Evolutionary conservation across 2,888 invertebrate species (phyloP).

Genomic region (Teinopalpus imperialis): DNA sequence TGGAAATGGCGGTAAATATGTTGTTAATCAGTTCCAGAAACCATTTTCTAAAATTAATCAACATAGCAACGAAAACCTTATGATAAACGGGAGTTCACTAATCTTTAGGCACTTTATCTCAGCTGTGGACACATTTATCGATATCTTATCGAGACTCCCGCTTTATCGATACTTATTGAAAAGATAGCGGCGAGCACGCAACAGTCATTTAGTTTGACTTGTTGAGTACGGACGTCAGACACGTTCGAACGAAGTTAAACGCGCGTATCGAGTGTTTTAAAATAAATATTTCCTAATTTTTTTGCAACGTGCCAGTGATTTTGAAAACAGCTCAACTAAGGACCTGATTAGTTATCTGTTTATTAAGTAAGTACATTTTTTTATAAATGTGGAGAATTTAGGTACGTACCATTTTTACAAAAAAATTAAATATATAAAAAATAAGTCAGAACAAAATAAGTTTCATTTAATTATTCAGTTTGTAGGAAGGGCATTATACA

Average conservation of each 20-base stretch:
- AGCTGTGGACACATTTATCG: constrained; percentile 16
- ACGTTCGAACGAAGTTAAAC: neutral
- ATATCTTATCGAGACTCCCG: constrained; percentile 22
- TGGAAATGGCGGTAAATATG: too few relatives aligned
- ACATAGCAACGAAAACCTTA: constrained; percentile 14
- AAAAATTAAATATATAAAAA: too few relatives aligned
- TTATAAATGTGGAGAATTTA: too few relatives aligned
- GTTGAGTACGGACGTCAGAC: constrained; percentile 13
- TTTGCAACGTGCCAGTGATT: constrained; percentile 6
- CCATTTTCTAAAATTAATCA: constrained; percentile 7
- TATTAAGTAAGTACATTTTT: constrained; percentile 1
- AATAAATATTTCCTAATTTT: neutral
- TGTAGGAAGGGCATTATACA: too few relatives aligned
- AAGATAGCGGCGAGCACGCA: constrained; percentile 17
- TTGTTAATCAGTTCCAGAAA: too few relatives aligned
- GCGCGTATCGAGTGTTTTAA: constrained; percentile 4
- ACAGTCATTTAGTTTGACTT: constrained; percentile 6
- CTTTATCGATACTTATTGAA: constrained; percentile 25
- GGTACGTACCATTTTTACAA: too few relatives aligned
- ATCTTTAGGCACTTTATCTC: constrained; percentile 12
- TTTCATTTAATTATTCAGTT: too few relatives aligned
- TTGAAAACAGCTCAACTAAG: neutral
- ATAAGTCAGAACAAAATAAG: too few relatives aligned
- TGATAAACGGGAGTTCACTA: constrained; percentile 11
- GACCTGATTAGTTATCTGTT: neutral